Evolutionary conservation across 2,113 vertebrate species (phyloP).

Genomic region (Bothrops jararaca): DNA sequence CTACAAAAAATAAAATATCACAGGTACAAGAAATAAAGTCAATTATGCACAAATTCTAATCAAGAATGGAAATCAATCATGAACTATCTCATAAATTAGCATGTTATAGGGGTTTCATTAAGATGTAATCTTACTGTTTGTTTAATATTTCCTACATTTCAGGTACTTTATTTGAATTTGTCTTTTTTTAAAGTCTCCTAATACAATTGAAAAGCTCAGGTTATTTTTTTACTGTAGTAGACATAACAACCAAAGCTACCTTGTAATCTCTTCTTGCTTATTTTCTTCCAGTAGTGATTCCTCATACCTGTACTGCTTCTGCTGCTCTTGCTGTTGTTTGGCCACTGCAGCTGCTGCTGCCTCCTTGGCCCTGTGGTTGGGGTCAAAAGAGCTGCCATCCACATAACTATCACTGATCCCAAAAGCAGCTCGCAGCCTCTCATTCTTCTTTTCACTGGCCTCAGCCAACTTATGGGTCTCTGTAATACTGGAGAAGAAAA

Average conservation of each 20-base stretch:
- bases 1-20: background rate
- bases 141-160: background rate
- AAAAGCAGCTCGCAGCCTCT: constrained; percentile 84
- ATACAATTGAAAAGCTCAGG: background rate
- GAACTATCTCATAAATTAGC: background rate
- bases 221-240: background rate
- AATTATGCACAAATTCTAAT: background rate
- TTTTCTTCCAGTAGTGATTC: background rate
- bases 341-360: constrained; percentile 65
- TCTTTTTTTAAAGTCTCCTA: background rate
- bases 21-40: background rate
- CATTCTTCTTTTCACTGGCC: constrained; percentile 90
- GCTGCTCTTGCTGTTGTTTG: constrained; percentile 72
- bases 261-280: background rate
- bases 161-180: background rate
- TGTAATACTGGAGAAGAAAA: constrained; percentile 64
- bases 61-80: background rate
- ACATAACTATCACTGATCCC: constrained; percentile 87
- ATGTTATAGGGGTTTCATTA: background rate
- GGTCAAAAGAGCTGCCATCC: constrained; percentile 89
- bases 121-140: background rate
- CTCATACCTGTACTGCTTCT: constrained; percentile 73
- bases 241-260: background rate
- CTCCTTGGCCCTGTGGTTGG: constrained; percentile 82
- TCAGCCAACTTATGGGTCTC: constrained; percentile 90